Conservation (phyloP, 2,113 vertebrate species). For the Narcine bancroftii region DNA sequence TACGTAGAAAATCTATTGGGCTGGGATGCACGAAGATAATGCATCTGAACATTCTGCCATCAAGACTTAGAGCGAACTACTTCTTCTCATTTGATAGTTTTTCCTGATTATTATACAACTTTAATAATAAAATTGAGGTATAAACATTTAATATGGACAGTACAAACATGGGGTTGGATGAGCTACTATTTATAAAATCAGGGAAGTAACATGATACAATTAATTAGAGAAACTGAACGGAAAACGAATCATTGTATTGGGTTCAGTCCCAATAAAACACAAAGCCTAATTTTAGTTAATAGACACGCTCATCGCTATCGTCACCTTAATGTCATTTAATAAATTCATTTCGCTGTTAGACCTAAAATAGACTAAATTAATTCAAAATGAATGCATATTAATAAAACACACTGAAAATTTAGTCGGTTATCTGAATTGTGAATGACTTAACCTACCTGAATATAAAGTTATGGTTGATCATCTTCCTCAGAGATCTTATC, state of each 20-base stretch:
- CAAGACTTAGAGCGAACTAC: not conserved
- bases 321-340: not conserved
- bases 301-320: not conserved
- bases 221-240: not conserved
- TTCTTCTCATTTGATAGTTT: constrained; percentile 32
- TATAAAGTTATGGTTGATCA: not conserved
- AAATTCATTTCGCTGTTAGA: not conserved
- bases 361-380: not conserved
- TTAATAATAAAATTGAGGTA: constrained; percentile 31
- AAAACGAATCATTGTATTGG: not conserved
- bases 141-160: constrained; percentile 20
- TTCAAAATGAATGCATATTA: not conserved
- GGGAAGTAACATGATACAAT: not conserved
- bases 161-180: constrained; percentile 6
- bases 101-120: constrained; percentile 37
- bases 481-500: not conserved
- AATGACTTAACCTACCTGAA: not conserved
- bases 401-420: not conserved
- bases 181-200: not conserved
- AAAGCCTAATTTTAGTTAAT: not conserved
- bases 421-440: not conserved
- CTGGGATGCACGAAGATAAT: constrained; percentile 2
- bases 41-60: constrained; percentile 10
- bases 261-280: not conserved
- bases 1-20: not conserved